Evolutionary conservation across 1,140 invertebrate species (phyloP).

Genomic region (Leptinotarsa undecemlineata): DNA sequence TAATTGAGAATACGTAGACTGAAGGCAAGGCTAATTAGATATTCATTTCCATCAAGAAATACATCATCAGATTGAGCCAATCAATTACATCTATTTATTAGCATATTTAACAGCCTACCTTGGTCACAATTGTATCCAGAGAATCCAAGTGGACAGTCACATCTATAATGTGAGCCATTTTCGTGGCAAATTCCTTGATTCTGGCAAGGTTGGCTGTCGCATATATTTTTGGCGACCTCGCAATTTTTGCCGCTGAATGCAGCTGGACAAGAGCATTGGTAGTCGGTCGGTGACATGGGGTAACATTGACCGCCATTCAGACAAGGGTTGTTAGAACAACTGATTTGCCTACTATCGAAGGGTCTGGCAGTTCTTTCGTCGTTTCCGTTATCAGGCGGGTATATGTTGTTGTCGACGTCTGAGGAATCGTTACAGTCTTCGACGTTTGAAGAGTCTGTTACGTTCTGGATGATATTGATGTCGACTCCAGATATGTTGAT

Average conservation of each 20-base stretch:
- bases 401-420: slow-evolving; percentile 41
- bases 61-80: too few species aligned
- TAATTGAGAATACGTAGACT: too few species aligned
- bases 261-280: slow-evolving; percentile 60
- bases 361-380: slow-evolving; percentile 17
- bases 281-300: slow-evolving; percentile 54
- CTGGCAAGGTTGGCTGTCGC: slow-evolving; percentile 74
- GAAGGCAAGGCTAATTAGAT: too few species aligned
- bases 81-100: neutral
- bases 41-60: too few species aligned
- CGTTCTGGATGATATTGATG: slow-evolving; percentile 68
- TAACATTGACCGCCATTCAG: slow-evolving; percentile 62
- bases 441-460: slow-evolving; percentile 74
- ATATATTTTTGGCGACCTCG: slow-evolving; percentile 62
- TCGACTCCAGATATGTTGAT: slow-evolving; percentile 66
- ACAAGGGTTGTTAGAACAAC: slow-evolving; percentile 63
- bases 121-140: slow-evolving; percentile 77
- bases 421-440: slow-evolving; percentile 64
- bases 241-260: slow-evolving; percentile 69
- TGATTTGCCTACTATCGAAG: slow-evolving; percentile 39
- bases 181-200: slow-evolving; percentile 78
- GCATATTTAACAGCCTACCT: slow-evolving; percentile 59
- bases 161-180: slow-evolving; percentile 67
- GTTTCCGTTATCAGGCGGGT: slow-evolving; percentile 27
- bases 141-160: slow-evolving; percentile 78